Percentiles rank a stretch among this genome's conserved stretches.
Evolutionary conservation across 2,113 vertebrate species (phyloP).

Genomic region (Spilogale gracilis): DNA sequence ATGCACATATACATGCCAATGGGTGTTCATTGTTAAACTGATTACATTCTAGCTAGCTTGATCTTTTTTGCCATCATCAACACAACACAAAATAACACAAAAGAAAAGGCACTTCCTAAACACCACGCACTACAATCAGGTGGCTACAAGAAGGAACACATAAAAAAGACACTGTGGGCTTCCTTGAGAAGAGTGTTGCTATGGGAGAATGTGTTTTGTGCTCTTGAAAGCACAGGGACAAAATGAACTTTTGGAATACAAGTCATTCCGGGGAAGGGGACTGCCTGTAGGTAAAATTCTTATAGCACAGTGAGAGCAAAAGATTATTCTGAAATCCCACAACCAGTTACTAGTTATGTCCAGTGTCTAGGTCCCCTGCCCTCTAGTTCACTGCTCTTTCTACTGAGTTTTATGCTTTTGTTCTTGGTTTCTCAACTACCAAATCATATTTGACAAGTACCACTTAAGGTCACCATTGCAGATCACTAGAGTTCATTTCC

Average conservation of each 20-base stretch:
- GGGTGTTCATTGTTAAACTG: background rate
- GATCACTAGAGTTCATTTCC: conserved; percentile 39
- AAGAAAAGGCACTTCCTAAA: background rate
- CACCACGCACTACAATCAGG: background rate
- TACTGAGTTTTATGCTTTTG: conserved; percentile 31
- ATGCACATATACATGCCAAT: background rate
- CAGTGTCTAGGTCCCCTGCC: background rate
- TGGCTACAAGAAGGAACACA: conserved; percentile 21
- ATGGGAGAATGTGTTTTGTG: conserved; percentile 19
- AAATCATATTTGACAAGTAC: conserved; percentile 51
- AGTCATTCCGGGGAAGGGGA: background rate
- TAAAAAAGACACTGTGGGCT: background rate
- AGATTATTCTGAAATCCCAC: background rate
- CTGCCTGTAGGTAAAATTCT: conserved; percentile 2
- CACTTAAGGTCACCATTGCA: conserved; percentile 43
- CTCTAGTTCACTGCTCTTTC: conserved; percentile 13
- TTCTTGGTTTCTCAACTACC: conserved; percentile 46
- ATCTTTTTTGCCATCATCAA: background rate
- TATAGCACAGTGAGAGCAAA: background rate
- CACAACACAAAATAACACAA: background rate
- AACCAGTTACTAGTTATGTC: background rate
- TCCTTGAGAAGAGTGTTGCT: background rate
- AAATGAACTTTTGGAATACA: conserved; percentile 57
- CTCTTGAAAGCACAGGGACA: conserved; percentile 8
- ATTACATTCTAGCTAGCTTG: background rate